Base-by-base conservation (phyloP, 2,113 vertebrate species). In the Gasterosteus nipponicus region DNA sequence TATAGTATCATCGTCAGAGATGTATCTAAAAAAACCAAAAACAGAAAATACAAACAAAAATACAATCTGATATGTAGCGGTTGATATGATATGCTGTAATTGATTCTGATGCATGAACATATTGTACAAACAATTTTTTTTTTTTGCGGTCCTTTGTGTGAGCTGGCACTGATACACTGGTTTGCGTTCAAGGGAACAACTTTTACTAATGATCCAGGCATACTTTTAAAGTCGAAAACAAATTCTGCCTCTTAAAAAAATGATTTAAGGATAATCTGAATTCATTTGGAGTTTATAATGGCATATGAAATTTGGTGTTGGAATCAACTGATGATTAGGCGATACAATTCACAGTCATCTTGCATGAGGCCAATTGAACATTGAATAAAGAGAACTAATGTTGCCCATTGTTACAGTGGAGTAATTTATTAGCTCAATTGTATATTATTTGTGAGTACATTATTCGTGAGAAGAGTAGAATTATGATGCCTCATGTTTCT, bases 1-100 rank as follows among this genome's bases (percentile, higher is more conserved):
- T 42, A 91, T 63, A 14, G 60, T 59, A 3, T 78, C 66, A 57
- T 91, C 90, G 46, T 91, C 80, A 72, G 75, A 77, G 59, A 91
- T 82, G 42, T 78, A 83, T 84, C 90, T 91, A 80, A 11, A 81
- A 51, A 68, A 58, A 56, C 46, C 2, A 54, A 29, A 22, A 19
- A 67, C 29, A 74, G 15, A 77, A 19, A 71, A 26, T 14, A 69
- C 1, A 65, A 65, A 39, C 7, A 31, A 26, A 65, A 44, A 29
- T 2, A 44, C n/a, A 63, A 9, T 46, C 1, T 15, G 16, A 58
- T 44, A 44, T 69, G 26, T 22, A 56, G 35, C 19, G 26, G 15
- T 15, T 31, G 35, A 38, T 5, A 38, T 38, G 35, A 38, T 38
- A 38, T 57, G 2, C 35, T 26, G n/a, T 42, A 1, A 54, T 9